A percentile compares a stretch with the other conserved stretches of the same genome.
Evolutionary conservation across 2,797 vertebrate species (phyloP).

Genomic region (Limnodromus scolopaceus): DNA sequence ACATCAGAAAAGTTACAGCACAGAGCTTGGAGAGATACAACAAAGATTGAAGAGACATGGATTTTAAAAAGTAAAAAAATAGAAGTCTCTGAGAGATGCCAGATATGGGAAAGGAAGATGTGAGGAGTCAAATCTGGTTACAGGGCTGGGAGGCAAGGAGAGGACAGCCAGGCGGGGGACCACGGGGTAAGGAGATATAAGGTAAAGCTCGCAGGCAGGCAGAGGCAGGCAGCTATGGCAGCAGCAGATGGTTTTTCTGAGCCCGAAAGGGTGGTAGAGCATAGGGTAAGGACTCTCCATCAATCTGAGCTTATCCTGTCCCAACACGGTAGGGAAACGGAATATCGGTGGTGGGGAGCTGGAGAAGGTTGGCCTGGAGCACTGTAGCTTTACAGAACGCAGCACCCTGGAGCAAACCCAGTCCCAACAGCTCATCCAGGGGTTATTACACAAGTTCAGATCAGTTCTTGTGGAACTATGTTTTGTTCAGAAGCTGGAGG

Average conservation of each 20-base stretch:
- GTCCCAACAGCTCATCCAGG: fast-evolving
- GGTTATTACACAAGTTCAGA: background rate
- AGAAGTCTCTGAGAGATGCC: background rate
- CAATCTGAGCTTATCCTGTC: background rate
- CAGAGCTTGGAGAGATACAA: background rate
- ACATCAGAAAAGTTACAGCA: background rate
- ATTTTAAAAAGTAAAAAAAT: background rate
- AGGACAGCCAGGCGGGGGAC: background rate
- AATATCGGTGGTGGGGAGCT: fast-evolving
- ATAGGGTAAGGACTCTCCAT: background rate
- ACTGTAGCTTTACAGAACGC: background rate
- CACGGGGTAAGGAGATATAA: background rate
- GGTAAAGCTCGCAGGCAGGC: fast-evolving
- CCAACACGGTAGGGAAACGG: background rate
- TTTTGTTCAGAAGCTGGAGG: background rate
- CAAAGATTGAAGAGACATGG: background rate
- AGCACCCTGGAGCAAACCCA: background rate
- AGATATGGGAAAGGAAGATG: background rate
- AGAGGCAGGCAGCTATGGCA: background rate
- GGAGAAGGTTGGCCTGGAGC: fast-evolving
- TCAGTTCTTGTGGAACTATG: background rate
- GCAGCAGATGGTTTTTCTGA: background rate
- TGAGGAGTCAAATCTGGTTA: background rate
- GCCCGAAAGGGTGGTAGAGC: background rate
- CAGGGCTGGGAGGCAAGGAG: background rate